These are phyloP conservation scores for Syrrhaptes paradoxus DNA, from an alignment of 2,113 vertebrate species.

Conservation along the genomic window DNA sequence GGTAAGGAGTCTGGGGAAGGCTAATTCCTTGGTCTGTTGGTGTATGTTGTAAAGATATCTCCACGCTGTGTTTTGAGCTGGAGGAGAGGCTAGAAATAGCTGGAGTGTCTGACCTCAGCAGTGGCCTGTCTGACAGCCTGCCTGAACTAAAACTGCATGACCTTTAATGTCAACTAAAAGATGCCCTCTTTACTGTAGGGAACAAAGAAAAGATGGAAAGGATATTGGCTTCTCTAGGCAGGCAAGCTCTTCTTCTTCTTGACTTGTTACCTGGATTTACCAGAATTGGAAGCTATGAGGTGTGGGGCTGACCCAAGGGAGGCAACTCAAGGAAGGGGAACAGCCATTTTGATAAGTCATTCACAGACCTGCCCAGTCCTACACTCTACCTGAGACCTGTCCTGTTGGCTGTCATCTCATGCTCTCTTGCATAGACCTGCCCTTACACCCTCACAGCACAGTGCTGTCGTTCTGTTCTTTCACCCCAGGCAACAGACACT, in stretches of 20 bases:
- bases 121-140: constrained; percentile 60
- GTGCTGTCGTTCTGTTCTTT: not conserved
- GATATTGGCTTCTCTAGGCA: not conserved
- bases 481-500: not conserved
- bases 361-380: not conserved
- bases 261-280: not conserved
- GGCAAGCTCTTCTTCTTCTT: not conserved
- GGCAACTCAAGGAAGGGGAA: not conserved
- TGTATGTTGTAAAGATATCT: not conserved
- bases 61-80: constrained; percentile 36
- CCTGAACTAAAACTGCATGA: constrained; percentile 79
- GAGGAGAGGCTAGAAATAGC: constrained; percentile 55
- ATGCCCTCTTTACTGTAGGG: not conserved
- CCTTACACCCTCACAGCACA: not conserved
- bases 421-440: not conserved
- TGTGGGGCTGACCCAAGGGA: not conserved
- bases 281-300: not conserved
- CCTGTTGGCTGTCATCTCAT: not conserved
- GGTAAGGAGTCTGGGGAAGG: not conserved
- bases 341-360: not conserved
- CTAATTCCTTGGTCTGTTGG: not conserved
- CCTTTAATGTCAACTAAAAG: constrained; percentile 62
- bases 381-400: not conserved
- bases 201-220: not conserved
- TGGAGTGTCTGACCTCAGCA: constrained; percentile 54